These are phyloP conservation scores for Rhynchomys soricoides DNA, from an alignment of 2,113 vertebrate genomes.

Conservation along the genomic window DNA sequence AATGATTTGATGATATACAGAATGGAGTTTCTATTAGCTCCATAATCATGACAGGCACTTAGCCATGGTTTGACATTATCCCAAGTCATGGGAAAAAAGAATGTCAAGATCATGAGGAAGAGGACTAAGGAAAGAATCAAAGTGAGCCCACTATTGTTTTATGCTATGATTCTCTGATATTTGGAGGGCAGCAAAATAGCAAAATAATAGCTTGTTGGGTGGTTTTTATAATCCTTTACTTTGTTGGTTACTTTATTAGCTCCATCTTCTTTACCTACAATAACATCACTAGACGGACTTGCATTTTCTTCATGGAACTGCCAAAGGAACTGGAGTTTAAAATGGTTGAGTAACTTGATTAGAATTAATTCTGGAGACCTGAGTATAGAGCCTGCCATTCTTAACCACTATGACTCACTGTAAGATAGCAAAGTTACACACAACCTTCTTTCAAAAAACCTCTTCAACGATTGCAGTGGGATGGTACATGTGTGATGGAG, in stretches of 20 bases:
- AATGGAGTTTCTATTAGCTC: conserved; percentile 53
- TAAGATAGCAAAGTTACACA: not conserved
- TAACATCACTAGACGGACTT: not conserved
- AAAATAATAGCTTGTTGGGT: not conserved
- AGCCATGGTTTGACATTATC: not conserved
- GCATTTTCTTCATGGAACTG: not conserved
- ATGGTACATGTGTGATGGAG: not conserved
- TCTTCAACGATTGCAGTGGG: not conserved
- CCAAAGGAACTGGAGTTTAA: not conserved
- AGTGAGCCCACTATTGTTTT: not conserved
- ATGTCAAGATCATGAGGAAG: not conserved
- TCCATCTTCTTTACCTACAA: not conserved
- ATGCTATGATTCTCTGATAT: not conserved
- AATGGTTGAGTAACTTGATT: conserved; percentile 1
- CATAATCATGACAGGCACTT: conserved; percentile 23
- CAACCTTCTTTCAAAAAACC: not conserved
- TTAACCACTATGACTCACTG: not conserved
- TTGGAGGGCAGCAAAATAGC: not conserved
- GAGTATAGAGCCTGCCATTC: not conserved
- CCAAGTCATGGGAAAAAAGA: not conserved
- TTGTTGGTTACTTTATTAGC: not conserved
- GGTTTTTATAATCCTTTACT: not conserved
- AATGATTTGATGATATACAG: conserved; percentile 19
- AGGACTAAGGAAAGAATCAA: not conserved
- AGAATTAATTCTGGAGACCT: not conserved